Base-by-base conservation (phyloP, 2,113 vertebrate genomes). In the Salvelinus namaycush region DNA sequence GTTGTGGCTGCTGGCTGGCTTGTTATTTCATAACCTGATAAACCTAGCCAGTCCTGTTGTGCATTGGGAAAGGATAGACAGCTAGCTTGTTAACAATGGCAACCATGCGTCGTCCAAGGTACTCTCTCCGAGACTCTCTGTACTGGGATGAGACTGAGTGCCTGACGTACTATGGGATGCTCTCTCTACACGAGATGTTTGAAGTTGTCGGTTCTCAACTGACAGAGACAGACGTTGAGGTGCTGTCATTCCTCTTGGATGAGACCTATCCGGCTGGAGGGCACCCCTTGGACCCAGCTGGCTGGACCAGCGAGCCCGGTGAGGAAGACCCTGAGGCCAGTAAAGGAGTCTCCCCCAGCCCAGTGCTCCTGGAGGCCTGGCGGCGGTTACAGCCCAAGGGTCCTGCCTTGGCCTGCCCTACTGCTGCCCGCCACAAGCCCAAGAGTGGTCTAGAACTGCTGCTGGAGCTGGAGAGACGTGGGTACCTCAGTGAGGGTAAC, bases 121-220 rank as follows among this genome's bases (percentile, higher is more conserved):
- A 79, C 76, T 76, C 87, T 22, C 79, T 84, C 75, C 84, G 87
- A 49, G 66, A 89, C 70, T 87, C 87, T 11, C 85, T 92, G 57
- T 83, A 84, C 81, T 97, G 96, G 95, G 96, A 97, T 79, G 96
- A 97, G 90, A 95, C 94, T 0, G 95, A 96, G 65, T 96, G 94
- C 83, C 85, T 96, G 66, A 93, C 92, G 77, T 96, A 95, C 84
- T 96, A 97, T 76, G 95, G 94, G 77, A 95, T 96, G 95, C 83
- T 95, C 78, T 96, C 96, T 49, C 93, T 97, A 74, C 95, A 97
- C 75, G 94, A 94, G 73, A 87, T 97, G 79, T 97, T 96, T 87
- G 94, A 96, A 79, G 87, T 96, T 31, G 92, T 97, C 69, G 96
- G 96, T 75, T 93, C 93, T 76, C 96, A 97, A 76, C 91, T 97